phyloP scores from a whole-genome alignment of 2,888 invertebrate species.

The Limnephilus rhombicus region DNA sequence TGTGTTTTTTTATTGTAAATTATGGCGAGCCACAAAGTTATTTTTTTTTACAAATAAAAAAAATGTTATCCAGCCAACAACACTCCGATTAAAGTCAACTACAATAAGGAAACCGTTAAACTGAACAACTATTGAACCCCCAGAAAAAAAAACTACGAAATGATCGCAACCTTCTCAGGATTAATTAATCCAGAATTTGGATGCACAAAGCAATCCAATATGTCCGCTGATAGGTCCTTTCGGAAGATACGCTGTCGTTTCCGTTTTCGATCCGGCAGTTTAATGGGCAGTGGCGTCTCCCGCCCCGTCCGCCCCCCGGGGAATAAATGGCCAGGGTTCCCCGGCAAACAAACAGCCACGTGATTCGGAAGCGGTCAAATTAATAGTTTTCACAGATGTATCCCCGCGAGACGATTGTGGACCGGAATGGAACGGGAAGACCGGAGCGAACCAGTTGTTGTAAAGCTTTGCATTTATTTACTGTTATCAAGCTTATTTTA shows the following conservation, averaged over 20 bases:
- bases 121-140: not conserved
- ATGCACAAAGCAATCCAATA: not conserved
- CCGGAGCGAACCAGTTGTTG: not conserved
- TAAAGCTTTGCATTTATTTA: not conserved
- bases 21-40: too few species aligned
- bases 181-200: not conserved
- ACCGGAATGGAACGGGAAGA: not conserved
- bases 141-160: not conserved
- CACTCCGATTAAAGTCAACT: not conserved
- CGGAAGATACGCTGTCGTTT: not conserved
- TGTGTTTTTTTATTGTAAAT: too few species aligned
- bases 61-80: not conserved
- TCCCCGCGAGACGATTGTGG: constrained; percentile 28
- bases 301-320: not conserved
- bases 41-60: too few species aligned
- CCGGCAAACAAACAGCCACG: constrained; percentile 39
- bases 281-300: constrained; percentile 37
- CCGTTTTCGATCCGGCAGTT: constrained; percentile 32
- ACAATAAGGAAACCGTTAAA: not conserved
- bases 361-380: constrained; percentile 49
- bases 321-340: not conserved
- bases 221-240: not conserved
- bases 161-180: not conserved
- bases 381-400: constrained; percentile 48
- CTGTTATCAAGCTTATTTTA: too few species aligned